Base-by-base conservation (phyloP, 1,140 invertebrate genomes). In the Pristionchus pacificus region DNA sequence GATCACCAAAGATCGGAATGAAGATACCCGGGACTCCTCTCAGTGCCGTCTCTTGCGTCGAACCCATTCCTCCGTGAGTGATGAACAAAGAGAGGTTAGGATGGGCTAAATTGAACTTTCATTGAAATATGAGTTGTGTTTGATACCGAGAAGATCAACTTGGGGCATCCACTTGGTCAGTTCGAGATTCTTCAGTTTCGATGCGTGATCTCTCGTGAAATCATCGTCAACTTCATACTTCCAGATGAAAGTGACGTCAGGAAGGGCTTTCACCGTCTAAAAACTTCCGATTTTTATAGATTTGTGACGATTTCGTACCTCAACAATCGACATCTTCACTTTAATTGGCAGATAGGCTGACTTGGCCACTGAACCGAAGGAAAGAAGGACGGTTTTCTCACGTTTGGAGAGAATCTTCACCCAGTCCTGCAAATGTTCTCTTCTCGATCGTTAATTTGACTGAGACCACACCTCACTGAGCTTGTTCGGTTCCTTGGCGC, bases 221-320 rank as follows among this genome's bases (percentile, higher is more conserved):
- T 71, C 62, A 60, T 72, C 71, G 28, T 72, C 60, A 14, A 19
- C 24, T 55, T 74, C 72, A 60, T 70, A 74, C 28, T 74, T 74
- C 72, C 72, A 74, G 24, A 74, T 70, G 38, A 74, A 69, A 2
- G 60, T 65, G 38, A 64, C 38, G 57, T 74, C 38, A 2, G 13
- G 28, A 60, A 74, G n/a, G n/a, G n/a, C n/a, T n/a, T n/a, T n/a
- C n/a, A n/a, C n/a, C n/a, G 64, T 65, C 63, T 65, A 29, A 33
- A 58, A 70, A 27, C 15, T 6, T 25, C 25, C 29, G 10, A 6
- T 65, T 13, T 27, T 14, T 6, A 13, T 32, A 28, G 6, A 13
- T 31, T 14, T 32, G 13, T 31, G 3, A 31, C 13, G 30, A 32
- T 3, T 32, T 65, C 29, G 38, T 32, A 65, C 30, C 60, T 65